phyloP scores from a whole-genome alignment of 2,888 invertebrate genomes.

The Microctonus hyperodae region DNA sequence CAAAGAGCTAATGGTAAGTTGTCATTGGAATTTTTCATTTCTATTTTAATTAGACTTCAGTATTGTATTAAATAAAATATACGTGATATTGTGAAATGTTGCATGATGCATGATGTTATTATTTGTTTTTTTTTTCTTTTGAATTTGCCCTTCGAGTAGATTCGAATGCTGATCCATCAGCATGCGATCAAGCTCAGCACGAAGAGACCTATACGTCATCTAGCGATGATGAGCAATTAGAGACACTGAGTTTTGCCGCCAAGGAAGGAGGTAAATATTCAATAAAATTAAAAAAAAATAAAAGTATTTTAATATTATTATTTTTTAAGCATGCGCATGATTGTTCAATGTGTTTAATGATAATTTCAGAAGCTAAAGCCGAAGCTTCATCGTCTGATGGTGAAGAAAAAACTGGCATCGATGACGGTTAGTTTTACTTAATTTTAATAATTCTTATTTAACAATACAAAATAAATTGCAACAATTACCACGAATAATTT shows the following conservation, averaged over 20 bases:
- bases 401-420: conserved; percentile 55
- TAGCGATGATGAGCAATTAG: conserved; percentile 59
- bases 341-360: conserved; percentile 43
- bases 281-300: conserved; percentile 41
- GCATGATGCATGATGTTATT: conserved; percentile 48
- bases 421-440: conserved; percentile 51
- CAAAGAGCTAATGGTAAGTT: conserved; percentile 84
- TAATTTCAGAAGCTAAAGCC: conserved; percentile 58
- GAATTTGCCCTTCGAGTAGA: conserved; percentile 61
- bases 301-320: conserved; percentile 2
- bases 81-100: not conserved
- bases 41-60: not conserved
- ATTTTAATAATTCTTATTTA: not conserved
- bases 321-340: conserved; percentile 50
- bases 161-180: conserved; percentile 72
- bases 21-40: not conserved
- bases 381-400: conserved; percentile 59
- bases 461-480: not conserved
- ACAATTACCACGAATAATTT: no score
- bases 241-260: conserved; percentile 58
- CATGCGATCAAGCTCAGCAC: conserved; percentile 65
- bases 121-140: conserved; percentile 34
- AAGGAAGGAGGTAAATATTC: conserved; percentile 71
- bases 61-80: not conserved
- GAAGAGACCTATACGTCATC: conserved; percentile 57